Evolutionary conservation across 2,888 invertebrate species (phyloP).

Genomic region (Meliscaeva auricollis): DNA sequence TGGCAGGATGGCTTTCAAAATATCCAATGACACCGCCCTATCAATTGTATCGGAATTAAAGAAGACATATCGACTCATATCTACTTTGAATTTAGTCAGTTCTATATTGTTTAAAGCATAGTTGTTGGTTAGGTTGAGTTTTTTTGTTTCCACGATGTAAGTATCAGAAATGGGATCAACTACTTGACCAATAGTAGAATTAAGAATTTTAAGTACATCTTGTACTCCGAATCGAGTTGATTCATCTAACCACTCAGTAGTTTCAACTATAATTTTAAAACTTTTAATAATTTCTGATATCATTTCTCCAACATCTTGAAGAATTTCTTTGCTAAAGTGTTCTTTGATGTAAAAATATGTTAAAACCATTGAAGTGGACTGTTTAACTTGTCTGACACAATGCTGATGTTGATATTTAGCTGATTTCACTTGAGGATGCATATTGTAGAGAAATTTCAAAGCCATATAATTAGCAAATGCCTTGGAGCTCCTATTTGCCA

Average conservation of each 20-base stretch:
- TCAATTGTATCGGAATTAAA: conserved; percentile 72
- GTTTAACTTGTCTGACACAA: conserved; percentile 24
- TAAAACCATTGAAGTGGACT: conserved; percentile 6
- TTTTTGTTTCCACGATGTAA: conserved; percentile 78
- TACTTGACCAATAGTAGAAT: conserved; percentile 78
- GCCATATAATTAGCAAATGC: conserved; percentile 82
- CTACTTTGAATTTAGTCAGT: conserved; percentile 76
- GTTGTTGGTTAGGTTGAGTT: conserved; percentile 77
- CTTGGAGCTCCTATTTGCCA: conserved; percentile 77
- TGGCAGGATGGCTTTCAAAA: conserved; percentile 79
- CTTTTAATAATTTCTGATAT: conserved; percentile 79
- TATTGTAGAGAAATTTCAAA: conserved; percentile 78
- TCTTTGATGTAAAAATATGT: conserved; percentile 76
- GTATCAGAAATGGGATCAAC: conserved; percentile 77
- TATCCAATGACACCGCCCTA: conserved; percentile 78
- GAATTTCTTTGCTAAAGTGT: conserved; percentile 78
- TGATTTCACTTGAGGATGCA: conserved; percentile 76
- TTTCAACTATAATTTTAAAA: conserved; percentile 76
- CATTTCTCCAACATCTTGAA: conserved; percentile 77
- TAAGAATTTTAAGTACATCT: conserved; percentile 80
- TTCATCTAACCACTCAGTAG: conserved; percentile 80
- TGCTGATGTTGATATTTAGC: conserved; percentile 2
- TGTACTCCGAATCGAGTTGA: conserved; percentile 75
- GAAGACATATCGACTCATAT: conserved; percentile 78
- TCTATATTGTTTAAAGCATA: conserved; percentile 79